These are phyloP conservation scores for Erythrocebus patas DNA, from an alignment of 2,113 vertebrate species.

Conservation along the genomic window DNA sequence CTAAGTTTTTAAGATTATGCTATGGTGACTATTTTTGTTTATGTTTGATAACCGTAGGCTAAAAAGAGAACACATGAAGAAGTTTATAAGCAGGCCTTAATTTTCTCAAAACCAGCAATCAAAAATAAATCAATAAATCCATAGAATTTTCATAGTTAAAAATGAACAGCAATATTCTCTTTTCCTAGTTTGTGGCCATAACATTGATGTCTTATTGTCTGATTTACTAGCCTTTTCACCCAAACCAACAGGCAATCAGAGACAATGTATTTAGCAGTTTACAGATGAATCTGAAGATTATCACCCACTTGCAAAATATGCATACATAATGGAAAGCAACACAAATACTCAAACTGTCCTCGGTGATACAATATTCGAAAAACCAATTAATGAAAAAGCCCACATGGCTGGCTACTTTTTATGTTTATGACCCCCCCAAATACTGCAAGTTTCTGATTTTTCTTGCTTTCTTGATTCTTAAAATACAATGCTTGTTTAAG, in stretches of 20 bases:
- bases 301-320: neutral
- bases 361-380: neutral
- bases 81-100: neutral
- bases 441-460: neutral
- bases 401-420: neutral
- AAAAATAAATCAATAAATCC: neutral
- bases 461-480: neutral
- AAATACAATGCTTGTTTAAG: conserved; percentile 37
- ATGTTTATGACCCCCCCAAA: neutral
- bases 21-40: neutral
- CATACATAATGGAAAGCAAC: neutral
- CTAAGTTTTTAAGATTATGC: neutral
- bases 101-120: neutral
- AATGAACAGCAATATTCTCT: neutral
- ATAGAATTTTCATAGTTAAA: neutral
- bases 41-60: neutral
- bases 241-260: neutral
- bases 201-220: neutral
- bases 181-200: neutral
- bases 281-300: neutral
- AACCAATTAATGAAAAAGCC: neutral
- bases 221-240: neutral
- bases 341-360: neutral
- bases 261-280: neutral
- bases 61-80: neutral